Evolutionary conservation across 1,140 invertebrate genomes (phyloP).

Genomic region (Ceratina japonica): DNA sequence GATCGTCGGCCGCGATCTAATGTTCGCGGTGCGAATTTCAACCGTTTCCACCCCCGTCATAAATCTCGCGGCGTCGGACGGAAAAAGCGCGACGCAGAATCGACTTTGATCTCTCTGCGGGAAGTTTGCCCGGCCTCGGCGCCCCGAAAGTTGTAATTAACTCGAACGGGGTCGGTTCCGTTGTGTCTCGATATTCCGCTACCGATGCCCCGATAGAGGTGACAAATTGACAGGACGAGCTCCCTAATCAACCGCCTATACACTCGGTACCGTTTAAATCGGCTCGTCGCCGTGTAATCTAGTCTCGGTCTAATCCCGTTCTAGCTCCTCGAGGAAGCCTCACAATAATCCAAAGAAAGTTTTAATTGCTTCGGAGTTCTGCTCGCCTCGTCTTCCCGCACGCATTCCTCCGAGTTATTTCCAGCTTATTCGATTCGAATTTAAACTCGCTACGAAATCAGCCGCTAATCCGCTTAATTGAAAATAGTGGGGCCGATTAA

Average conservation of each 20-base stretch:
- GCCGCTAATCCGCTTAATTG: too few species aligned
- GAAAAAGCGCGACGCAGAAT: not conserved
- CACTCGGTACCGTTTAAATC: conserved; percentile 14
- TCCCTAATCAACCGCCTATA: conserved; percentile 21
- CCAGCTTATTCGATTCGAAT: not conserved
- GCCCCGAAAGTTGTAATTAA: conserved; percentile 39
- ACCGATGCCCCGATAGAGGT: conserved; percentile 19
- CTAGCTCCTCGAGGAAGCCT: not conserved
- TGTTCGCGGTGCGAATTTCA: too few species aligned
- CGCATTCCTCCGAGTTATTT: not conserved
- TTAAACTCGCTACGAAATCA: not conserved
- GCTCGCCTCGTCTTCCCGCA: not conserved
- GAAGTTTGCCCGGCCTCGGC: conserved; percentile 8
- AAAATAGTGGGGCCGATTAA: too few species aligned
- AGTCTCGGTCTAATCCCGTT: not conserved
- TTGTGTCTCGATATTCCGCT: conserved; percentile 8
- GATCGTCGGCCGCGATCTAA: not conserved
- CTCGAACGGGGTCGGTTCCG: conserved; percentile 1
- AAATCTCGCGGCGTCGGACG: not conserved
- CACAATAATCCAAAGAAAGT: not conserved
- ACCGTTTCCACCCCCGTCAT: not conserved
- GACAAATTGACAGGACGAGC: not conserved
- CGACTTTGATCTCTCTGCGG: not conserved
- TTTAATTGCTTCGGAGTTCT: conserved; percentile 17
- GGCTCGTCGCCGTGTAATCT: conserved; percentile 18